Conservation (phyloP, 2,113 vertebrate genomes). For the Danio rerio region GRCz12tu NC_133183.1:27507501-27508000, state of each 20-base stretch:
- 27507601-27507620: background rate
- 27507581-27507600: background rate
- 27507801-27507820: background rate
- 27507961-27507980: conserved; percentile 23
- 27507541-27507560: background rate
- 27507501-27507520: no score
- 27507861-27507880: conserved; percentile 32
- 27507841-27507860: background rate
- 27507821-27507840: background rate
- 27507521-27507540: background rate
- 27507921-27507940: background rate
- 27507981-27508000: background rate
- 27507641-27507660: conserved; percentile 30
- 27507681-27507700: background rate
- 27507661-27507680: background rate
- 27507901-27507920: background rate
- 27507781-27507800: background rate
- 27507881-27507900: background rate
- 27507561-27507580: background rate
- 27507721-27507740: background rate
- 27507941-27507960: background rate
- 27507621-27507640: background rate
- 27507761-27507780: background rate
- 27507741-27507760: background rate
- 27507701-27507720: background rate